Percentiles rank a stretch among this genome's conserved stretches.
These are phyloP conservation scores for Harpagoxenus sublaevis DNA, from an alignment of 2,888 invertebrate species.

Conservation along the genomic window DNA sequence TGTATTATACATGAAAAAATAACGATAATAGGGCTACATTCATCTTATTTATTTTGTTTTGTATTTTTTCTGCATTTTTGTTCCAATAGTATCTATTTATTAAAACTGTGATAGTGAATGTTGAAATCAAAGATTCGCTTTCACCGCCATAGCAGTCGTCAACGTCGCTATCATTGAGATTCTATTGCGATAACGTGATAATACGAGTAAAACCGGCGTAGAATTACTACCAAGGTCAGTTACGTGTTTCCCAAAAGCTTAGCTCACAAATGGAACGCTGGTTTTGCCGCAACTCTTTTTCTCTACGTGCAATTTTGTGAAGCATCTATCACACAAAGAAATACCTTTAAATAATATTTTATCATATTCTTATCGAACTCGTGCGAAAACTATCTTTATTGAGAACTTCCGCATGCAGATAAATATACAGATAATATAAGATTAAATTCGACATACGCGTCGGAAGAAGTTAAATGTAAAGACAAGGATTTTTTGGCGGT, in stretches of 20 bases:
- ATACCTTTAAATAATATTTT: not conserved
- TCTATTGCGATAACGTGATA: conserved; percentile 3
- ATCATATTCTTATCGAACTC: not conserved
- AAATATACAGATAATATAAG: not conserved
- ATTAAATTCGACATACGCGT: not conserved
- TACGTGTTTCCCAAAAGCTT: not conserved
- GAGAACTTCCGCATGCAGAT: not conserved
- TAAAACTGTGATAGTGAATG: not conserved
- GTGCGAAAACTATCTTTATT: not conserved
- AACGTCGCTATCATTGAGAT: not conserved
- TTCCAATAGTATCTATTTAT: not conserved
- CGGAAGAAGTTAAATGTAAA: not conserved
- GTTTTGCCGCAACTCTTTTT: not conserved
- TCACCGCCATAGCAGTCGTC: not conserved
- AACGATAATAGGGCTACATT: not conserved
- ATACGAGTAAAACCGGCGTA: not conserved
- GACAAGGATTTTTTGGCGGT: not conserved
- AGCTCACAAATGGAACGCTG: not conserved
- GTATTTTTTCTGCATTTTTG: not conserved
- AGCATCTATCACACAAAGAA: conserved; percentile 20
- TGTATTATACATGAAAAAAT: not conserved
- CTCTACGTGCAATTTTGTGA: not conserved
- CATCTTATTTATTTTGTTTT: not conserved
- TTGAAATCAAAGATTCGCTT: not conserved
- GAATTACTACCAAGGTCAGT: not conserved